Percentiles rank a stretch among this genome's conserved stretches.
phyloP scores from a whole-genome alignment of 2,113 vertebrate genomes.

The Columba livia region DNA sequence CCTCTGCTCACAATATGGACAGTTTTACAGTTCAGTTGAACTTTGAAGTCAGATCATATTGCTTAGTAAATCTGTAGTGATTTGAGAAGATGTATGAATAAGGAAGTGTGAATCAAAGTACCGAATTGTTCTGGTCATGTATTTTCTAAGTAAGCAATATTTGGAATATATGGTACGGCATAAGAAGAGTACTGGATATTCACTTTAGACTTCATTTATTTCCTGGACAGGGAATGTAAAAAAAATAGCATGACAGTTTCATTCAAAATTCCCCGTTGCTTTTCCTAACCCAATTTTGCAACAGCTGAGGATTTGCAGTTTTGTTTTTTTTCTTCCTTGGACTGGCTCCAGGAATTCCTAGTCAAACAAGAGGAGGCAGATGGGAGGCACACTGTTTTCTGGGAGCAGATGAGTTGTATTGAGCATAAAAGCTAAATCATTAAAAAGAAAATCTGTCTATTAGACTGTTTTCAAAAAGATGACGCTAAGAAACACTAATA shows the following conservation, averaged over 20 bases:
- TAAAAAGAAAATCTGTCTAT: background rate
- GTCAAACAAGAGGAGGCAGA: background rate
- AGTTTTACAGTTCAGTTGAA: background rate
- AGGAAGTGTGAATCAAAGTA: background rate
- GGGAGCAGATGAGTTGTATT: background rate
- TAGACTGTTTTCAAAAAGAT: background rate
- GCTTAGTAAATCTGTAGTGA: background rate
- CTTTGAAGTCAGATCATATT: background rate
- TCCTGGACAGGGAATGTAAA: background rate
- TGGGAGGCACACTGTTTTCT: background rate
- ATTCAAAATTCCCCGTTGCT: background rate
- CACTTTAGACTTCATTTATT: background rate
- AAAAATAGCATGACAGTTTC: background rate
- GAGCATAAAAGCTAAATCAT: background rate
- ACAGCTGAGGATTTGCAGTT: background rate
- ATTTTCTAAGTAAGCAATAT: background rate
- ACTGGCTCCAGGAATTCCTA: background rate
- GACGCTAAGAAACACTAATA: background rate
- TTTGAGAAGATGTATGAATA: background rate
- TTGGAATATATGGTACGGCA: background rate
- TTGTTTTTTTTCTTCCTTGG: background rate
- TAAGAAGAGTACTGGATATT: background rate
- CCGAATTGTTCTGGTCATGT: background rate
- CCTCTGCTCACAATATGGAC: background rate
- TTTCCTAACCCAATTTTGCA: background rate